Percentiles rank a stretch among this genome's conserved stretches.
phyloP scores from a whole-genome alignment of 2,797 vertebrate genomes.

The Avahi laniger region DNA sequence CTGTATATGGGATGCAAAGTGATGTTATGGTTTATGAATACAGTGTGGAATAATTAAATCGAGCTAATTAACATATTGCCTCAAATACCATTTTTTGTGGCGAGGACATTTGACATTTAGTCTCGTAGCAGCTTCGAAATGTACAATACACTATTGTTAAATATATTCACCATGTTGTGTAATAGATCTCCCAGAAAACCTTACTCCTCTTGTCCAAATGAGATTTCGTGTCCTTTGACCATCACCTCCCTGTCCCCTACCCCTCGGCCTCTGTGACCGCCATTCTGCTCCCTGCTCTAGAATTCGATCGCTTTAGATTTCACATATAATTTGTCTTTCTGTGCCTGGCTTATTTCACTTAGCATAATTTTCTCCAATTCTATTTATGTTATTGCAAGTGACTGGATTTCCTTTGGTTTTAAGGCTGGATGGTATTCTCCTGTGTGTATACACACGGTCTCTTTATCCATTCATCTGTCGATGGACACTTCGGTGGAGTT shows the following conservation, averaged over 20 bases:
- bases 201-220: not conserved
- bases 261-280: not conserved
- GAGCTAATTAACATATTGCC: not conserved
- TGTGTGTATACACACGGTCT: not conserved
- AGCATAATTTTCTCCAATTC: not conserved
- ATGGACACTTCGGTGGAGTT: not conserved
- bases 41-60: not conserved
- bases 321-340: not conserved
- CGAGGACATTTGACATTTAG: not conserved
- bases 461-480: not conserved
- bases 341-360: not conserved
- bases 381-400: not conserved
- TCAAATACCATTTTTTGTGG: not conserved
- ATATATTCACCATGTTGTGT: not conserved
- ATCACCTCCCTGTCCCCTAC: not conserved
- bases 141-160: not conserved
- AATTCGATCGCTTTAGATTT: not conserved
- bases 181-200: not conserved
- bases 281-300: not conserved
- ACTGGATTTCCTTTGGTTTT: not conserved
- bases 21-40: not conserved
- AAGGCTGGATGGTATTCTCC: not conserved
- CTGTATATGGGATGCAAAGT: not conserved
- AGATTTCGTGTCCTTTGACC: not conserved
- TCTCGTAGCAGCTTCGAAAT: not conserved